These are phyloP conservation scores for Cygnus buccinator DNA, from an alignment of 2,113 vertebrate genomes.

Conservation along the genomic window DNA sequence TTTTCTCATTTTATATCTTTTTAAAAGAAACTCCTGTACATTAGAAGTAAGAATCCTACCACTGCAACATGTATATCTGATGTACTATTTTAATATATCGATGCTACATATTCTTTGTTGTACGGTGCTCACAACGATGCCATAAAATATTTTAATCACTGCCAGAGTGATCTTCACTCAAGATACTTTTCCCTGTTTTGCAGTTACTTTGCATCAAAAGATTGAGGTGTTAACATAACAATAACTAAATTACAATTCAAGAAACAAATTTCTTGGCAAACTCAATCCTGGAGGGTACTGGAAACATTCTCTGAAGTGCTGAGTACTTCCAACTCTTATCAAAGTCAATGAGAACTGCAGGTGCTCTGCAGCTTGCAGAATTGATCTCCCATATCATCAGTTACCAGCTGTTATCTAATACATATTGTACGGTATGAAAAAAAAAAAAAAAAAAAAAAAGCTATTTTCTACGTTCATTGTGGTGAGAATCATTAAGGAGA, in stretches of 20 bases:
- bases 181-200: neutral
- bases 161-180: neutral
- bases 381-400: conserved; percentile 13
- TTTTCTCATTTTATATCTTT: neutral
- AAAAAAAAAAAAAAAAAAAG: neutral
- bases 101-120: neutral
- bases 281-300: conserved; percentile 14
- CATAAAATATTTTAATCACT: conserved; percentile 7
- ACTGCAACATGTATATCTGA: neutral
- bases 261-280: conserved; percentile 8
- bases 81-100: neutral
- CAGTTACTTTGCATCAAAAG: conserved; percentile 16
- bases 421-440: neutral
- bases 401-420: conserved; percentile 42
- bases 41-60: neutral
- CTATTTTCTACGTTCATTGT: conserved; percentile 54
- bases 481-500: conserved; percentile 51
- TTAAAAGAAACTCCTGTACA: neutral
- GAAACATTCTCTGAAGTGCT: neutral
- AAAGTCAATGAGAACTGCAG: neutral
- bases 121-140: neutral
- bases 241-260: conserved; percentile 34
- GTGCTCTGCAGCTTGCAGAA: conserved; percentile 29
- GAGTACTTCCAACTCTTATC: neutral
- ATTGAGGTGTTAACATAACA: conserved; percentile 24